phyloP scores from a whole-genome alignment of 2,113 vertebrate genomes.

The Corythoichthys intestinalis region DNA sequence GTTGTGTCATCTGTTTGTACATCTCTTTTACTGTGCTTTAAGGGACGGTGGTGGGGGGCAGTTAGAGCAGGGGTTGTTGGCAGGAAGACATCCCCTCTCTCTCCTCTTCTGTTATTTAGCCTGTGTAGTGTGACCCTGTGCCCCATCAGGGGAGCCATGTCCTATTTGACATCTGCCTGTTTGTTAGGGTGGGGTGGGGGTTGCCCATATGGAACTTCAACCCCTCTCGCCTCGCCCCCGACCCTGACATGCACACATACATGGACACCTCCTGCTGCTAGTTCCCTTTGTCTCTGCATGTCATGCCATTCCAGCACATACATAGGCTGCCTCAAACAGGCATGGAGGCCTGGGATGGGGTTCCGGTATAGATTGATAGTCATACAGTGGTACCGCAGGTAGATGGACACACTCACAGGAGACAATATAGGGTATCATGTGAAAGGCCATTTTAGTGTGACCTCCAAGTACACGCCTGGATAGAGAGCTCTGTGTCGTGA shows the following conservation, averaged over 20 bases:
- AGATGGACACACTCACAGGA: not conserved
- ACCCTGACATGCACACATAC: conserved; percentile 7
- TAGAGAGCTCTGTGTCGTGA: conserved; percentile 20
- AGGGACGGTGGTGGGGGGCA: conserved; percentile 2
- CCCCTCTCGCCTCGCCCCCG: conserved; percentile 18
- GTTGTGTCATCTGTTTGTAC: conserved; percentile 44
- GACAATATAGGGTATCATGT: not conserved
- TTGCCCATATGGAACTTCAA: conserved; percentile 69
- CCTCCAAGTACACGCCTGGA: not conserved
- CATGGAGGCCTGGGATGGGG: not conserved
- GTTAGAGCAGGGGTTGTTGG: conserved; percentile 12
- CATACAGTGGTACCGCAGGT: not conserved
- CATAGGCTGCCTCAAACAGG: conserved; percentile 12
- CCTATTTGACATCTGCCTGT: conserved; percentile 79
- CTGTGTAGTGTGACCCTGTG: conserved; percentile 72
- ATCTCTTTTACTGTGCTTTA: conserved; percentile 43
- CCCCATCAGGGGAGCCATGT: conserved; percentile 60
- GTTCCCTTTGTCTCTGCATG: conserved; percentile 50
- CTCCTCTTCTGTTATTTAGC: conserved; percentile 67
- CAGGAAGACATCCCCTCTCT: conserved; percentile 45
- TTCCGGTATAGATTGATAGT: not conserved
- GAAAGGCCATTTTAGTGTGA: not conserved
- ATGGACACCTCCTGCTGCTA: conserved; percentile 47
- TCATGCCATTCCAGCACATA: conserved; percentile 61
- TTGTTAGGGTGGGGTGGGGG: conserved; percentile 41